Conservation (phyloP, 2,888 invertebrate genomes). For the Keiferia lycopersicella region DNA sequence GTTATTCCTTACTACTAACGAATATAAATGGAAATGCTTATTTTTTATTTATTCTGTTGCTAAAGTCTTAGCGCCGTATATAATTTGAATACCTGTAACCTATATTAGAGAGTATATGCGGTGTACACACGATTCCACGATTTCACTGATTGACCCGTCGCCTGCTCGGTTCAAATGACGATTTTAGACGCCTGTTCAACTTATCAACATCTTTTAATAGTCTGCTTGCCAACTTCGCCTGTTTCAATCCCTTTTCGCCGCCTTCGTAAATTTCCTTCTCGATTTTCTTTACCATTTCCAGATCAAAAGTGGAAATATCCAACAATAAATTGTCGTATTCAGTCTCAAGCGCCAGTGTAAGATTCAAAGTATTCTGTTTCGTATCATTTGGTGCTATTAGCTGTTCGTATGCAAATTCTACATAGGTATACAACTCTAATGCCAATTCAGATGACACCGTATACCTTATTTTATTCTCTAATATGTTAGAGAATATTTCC, state of each 20-base stretch:
- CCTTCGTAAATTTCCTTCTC: conserved; percentile 67
- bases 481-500: conserved; percentile 61
- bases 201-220: conserved; percentile 69
- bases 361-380: conserved; percentile 79
- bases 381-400: conserved; percentile 83
- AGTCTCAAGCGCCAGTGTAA: conserved; percentile 82
- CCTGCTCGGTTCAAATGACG: conserved; percentile 62
- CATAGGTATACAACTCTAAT: conserved; percentile 82
- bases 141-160: conserved; percentile 34
- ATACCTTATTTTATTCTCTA: conserved; percentile 71
- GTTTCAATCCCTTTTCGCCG: conserved; percentile 55
- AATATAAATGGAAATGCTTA: too few species aligned
- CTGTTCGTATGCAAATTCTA: conserved; percentile 85
- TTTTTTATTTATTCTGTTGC: too few species aligned
- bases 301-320: conserved; percentile 65
- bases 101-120: too few species aligned
- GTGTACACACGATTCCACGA: too few species aligned
- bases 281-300: conserved; percentile 59
- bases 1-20: too few species aligned
- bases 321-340: conserved; percentile 70
- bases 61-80: too few species aligned
- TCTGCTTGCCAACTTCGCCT: conserved; percentile 63
- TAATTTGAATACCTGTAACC: too few species aligned
- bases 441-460: conserved; percentile 82
- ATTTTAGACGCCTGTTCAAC: conserved; percentile 62